Evolutionary conservation across 2,797 vertebrate species (phyloP).

Genomic region (Acomys russatus): DNA sequence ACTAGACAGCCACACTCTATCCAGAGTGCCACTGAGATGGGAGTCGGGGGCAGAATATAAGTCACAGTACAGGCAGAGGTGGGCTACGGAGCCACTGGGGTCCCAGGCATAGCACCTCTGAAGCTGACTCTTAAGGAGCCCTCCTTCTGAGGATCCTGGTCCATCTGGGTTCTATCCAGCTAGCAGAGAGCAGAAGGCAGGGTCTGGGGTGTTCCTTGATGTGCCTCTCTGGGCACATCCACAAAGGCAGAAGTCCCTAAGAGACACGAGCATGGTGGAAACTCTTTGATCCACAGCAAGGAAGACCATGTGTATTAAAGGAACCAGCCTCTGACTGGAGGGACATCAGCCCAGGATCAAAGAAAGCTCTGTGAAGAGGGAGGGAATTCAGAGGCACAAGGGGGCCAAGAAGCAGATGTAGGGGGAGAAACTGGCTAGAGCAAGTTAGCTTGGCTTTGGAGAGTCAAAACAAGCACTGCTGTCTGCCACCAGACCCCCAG

Average conservation of each 20-base stretch:
- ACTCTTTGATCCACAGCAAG: conserved; percentile 31
- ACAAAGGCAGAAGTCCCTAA: conserved; percentile 44
- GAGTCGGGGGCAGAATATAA: neutral
- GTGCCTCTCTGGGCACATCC: neutral
- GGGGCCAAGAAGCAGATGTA: neutral
- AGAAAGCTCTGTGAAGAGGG: neutral
- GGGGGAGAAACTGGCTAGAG: conserved; percentile 10
- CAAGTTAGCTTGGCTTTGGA: neutral
- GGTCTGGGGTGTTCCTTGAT: neutral
- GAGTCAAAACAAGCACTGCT: neutral
- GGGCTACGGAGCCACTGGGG: neutral
- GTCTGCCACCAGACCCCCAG: neutral
- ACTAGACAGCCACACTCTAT: neutral
- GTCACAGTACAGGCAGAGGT: neutral
- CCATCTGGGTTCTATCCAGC: neutral
- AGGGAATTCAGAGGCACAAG: neutral
- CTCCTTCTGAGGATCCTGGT: neutral
- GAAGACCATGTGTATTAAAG: neutral
- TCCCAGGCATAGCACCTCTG: neutral
- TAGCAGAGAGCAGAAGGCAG: neutral
- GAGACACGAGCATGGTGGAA: neutral
- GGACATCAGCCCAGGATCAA: neutral
- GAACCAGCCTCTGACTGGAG: neutral
- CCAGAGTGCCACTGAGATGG: neutral
- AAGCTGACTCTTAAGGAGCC: neutral